These are phyloP conservation scores for Orgyia antiqua DNA, from an alignment of 2,888 invertebrate species.

Conservation along the genomic window DNA sequence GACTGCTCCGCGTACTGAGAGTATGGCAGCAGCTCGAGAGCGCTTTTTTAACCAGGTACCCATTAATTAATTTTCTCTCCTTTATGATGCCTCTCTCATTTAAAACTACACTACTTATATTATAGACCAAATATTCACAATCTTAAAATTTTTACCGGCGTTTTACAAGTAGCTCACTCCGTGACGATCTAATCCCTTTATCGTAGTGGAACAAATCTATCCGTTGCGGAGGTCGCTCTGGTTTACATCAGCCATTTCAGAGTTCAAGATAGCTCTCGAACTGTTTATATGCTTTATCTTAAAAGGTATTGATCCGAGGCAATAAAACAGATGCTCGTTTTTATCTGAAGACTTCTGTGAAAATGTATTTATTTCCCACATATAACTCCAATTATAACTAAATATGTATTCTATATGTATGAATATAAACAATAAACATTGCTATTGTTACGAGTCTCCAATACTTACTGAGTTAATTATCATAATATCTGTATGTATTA, in stretches of 20 bases:
- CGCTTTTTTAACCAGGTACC: constrained; percentile 69
- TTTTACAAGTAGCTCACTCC: constrained; percentile 36
- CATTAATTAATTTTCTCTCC: constrained; percentile 10
- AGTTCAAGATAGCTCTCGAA: constrained; percentile 45
- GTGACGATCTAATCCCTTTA: constrained; percentile 63
- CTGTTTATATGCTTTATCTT: constrained; percentile 42
- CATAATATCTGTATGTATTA: no score
- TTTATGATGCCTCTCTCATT: no score
- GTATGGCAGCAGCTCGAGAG: constrained; percentile 64
- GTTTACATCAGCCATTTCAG: constrained; percentile 53
- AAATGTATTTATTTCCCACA: background rate
- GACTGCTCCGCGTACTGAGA: constrained; percentile 50
- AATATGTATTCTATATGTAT: no score
- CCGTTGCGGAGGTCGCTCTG: constrained; percentile 48
- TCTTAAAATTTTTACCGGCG: constrained; percentile 37
- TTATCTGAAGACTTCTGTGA: constrained; percentile 20
- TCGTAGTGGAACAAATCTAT: constrained; percentile 59
- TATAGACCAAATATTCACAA: constrained; percentile 2
- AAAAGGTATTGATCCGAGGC: constrained; percentile 28
- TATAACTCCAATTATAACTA: no score
- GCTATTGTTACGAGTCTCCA: no score
- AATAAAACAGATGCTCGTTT: constrained; percentile 47
- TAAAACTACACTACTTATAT: no score
- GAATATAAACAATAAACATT: no score
- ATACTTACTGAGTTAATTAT: no score